Conservation (phyloP, 2,797 vertebrate species). For the Enteromius paludinosus region DNA sequence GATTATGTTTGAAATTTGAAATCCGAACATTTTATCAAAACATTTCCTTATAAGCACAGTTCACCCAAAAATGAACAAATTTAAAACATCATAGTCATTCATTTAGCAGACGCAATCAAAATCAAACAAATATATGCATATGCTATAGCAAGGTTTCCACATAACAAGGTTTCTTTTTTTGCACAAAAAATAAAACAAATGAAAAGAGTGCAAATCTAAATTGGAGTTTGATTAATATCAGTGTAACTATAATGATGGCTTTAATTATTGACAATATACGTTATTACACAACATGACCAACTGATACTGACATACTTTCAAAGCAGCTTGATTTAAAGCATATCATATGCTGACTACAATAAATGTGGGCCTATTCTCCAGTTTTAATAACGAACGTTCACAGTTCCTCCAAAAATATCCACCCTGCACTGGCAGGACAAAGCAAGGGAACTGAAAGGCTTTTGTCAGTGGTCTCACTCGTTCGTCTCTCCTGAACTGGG, state of each 20-base stretch:
- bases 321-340: neutral
- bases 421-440: neutral
- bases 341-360: neutral
- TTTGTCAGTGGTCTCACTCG: neutral
- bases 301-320: neutral
- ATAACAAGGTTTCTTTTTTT: no score
- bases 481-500: neutral
- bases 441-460: neutral
- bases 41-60: neutral
- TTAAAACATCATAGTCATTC: no score
- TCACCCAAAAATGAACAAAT: no score
- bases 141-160: no score
- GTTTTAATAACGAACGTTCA: neutral
- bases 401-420: neutral
- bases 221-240: no score
- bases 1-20: no score
- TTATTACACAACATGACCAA: neutral
- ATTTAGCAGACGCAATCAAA: no score
- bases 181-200: no score
- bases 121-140: no score
- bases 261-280: neutral
- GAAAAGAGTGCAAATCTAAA: no score
- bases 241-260: no score
- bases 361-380: neutral
- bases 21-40: no score